Evolutionary conservation across 2,113 vertebrate species (phyloP), one percentile per base, ranked within the genome.

Genomic region (Semicossyphus pulcher): DNA sequence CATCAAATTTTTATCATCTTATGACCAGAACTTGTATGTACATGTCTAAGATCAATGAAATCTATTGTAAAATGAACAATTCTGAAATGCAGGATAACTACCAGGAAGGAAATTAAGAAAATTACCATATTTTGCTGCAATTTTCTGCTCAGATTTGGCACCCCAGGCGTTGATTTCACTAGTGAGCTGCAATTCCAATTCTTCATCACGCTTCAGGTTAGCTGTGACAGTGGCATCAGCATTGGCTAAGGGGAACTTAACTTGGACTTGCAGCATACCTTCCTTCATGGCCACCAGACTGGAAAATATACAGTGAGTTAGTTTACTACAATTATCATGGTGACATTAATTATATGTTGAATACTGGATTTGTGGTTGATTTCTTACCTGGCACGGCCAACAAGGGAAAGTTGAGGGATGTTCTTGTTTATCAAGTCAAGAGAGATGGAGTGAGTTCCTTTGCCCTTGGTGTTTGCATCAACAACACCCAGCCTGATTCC

Each of bases 351-450:
- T 9, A 10, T 58, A 36, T 57, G 10, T n/a, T 49, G 1, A 60
- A n/a, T n/a, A n/a, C n/a, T n/a, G 23, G 16, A 47, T 64, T 63
- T 28, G 15, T 39, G 3, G n/a, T n/a, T 31, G 12, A 61, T 79
- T 79, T 75, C 91, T 84, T 95, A 99, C 97, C 95, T 96, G 64
- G 95, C 67, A 25, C 90, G 94, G n/a, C 93, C 95, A 28, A 92
- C 86, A 68, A 99, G 81, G 10, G 94, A 94, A 42, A 94, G 81
- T 88, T 96, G 94, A 42, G 95, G 86, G 80, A 94, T 85, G 39
- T 96, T 95, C 84, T 95, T 95, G 82, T 96, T 96, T 53, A 94
- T 85, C 7, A 98, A n/a, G 39, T 97, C 94, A 58, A 98, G 77
- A 75, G 90, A 91, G 81, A 97, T 89, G 37, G 84, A 86, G 80